Conservation (phyloP, 2,113 vertebrate genomes). For the Rhynchomys soricoides region DNA sequence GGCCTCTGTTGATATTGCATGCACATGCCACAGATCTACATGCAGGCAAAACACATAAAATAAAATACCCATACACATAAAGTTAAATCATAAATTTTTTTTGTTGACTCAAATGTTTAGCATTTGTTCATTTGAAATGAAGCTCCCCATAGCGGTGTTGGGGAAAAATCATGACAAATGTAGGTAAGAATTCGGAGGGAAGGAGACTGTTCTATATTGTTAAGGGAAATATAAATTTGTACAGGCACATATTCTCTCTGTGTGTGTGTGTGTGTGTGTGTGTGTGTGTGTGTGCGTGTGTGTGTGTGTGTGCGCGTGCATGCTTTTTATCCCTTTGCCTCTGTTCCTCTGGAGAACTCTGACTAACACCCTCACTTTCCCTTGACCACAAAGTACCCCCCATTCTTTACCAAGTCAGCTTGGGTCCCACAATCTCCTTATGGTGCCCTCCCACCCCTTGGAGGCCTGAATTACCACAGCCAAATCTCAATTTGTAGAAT, state of each 20-base stretch:
- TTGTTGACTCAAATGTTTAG: neutral
- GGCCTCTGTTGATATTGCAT: neutral
- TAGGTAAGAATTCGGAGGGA: neutral
- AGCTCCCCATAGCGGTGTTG: neutral
- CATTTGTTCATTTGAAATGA: neutral
- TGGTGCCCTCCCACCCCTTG: neutral
- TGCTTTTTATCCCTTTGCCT: neutral
- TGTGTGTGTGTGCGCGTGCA: neutral
- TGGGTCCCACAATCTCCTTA: neutral
- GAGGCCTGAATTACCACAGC: neutral
- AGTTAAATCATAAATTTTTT: neutral
- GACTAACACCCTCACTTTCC: neutral
- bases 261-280: neutral
- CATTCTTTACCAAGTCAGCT: neutral
- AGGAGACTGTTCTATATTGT: neutral
- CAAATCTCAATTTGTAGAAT: neutral
- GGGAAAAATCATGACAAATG: neutral
- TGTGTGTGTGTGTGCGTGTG: neutral
- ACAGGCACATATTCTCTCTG: neutral
- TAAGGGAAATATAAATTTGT: neutral
- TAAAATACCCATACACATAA: neutral
- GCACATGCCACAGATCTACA: no score
- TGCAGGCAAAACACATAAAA: neutral
- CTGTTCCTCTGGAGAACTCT: neutral
- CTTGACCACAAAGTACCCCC: neutral